phyloP scores from a whole-genome alignment of 2,113 vertebrate genomes.

The Eurystomus gularis region DNA sequence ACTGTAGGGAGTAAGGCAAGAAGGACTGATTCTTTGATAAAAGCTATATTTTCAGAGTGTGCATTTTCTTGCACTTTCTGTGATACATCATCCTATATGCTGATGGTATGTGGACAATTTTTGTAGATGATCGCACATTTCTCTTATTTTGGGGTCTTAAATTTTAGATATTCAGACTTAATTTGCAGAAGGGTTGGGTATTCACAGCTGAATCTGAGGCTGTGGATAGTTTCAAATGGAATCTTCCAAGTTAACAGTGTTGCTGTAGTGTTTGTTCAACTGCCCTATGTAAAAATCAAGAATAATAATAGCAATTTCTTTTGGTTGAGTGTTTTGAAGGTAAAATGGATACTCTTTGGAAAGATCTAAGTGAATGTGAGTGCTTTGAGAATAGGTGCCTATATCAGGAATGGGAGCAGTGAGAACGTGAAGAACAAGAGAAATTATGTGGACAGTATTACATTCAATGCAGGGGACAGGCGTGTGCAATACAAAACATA shows the following conservation, averaged over 20 bases:
- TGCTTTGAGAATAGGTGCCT: background rate
- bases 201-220: background rate
- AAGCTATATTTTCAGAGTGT: background rate
- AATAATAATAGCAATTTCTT: background rate
- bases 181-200: background rate
- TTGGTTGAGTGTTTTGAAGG: background rate
- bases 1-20: background rate
- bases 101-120: background rate
- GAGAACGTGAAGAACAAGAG: background rate
- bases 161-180: background rate
- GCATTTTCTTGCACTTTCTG: background rate
- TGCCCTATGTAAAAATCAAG: background rate
- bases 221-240: background rate
- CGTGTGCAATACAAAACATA: background rate
- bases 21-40: background rate
- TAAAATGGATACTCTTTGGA: background rate
- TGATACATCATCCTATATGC: background rate
- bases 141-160: background rate
- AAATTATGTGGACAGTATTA: background rate
- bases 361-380: background rate
- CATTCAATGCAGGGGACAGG: background rate
- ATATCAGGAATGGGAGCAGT: background rate
- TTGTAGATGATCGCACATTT: background rate
- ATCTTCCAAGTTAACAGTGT: background rate
- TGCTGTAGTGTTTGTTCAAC: background rate